phyloP scores from a whole-genome alignment of 2,797 vertebrate genomes.

The Lepilemur ruficaudatus region DNA sequence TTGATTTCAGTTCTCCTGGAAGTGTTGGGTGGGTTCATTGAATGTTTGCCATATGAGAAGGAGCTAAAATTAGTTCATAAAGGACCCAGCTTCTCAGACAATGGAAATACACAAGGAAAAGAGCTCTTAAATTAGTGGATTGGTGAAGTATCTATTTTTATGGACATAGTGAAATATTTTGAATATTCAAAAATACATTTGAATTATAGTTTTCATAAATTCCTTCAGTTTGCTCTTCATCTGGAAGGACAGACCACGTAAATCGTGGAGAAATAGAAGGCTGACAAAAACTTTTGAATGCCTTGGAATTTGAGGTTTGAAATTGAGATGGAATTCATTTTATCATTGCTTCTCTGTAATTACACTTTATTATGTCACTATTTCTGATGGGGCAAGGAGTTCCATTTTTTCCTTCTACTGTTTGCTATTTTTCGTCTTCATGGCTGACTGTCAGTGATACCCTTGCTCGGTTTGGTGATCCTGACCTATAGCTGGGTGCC shows the following conservation, averaged over 20 bases:
- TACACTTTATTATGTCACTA: neutral
- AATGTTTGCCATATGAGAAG: neutral
- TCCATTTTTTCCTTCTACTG: neutral
- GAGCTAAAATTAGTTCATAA: neutral
- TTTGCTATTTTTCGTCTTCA: neutral
- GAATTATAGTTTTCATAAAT: neutral
- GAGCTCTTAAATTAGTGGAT: slow-evolving; percentile 38
- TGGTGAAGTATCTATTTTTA: neutral
- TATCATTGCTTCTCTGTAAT: neutral
- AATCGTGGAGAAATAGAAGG: neutral
- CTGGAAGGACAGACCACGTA: neutral
- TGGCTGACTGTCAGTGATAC: neutral
- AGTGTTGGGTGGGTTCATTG: neutral
- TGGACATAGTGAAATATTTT: neutral
- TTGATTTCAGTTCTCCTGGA: neutral
- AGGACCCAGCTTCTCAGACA: neutral
- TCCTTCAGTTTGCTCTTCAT: neutral
- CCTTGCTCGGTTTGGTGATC: neutral
- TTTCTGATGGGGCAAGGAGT: neutral
- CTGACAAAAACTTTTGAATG: neutral
- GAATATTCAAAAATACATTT: slow-evolving; percentile 4
- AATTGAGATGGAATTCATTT: neutral
- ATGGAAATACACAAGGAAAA: neutral
- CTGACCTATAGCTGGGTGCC: neutral
- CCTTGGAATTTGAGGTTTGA: neutral